Evolutionary conservation across 2,113 vertebrate genomes (phyloP).

Genomic region (Sylvicapra grimmia): DNA sequence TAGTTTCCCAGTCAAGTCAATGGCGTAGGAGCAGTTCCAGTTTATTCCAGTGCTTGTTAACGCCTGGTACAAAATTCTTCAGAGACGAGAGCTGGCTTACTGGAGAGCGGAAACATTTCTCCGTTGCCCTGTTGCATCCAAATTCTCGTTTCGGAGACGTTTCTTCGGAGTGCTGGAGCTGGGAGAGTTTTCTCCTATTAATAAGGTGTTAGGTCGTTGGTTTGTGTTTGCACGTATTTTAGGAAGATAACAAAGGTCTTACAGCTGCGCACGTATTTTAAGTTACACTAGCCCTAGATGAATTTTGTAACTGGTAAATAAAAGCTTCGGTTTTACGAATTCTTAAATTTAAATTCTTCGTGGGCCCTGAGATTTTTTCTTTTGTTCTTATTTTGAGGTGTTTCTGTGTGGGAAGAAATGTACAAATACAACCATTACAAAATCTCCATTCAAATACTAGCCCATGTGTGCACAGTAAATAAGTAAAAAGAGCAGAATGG

Average conservation of each 20-base stretch:
- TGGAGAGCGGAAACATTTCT: background rate
- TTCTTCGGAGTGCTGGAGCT: background rate
- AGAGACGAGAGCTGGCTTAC: slow-evolving; percentile 42
- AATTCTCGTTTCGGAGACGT: background rate
- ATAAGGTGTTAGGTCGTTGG: background rate
- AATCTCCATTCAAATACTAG: background rate
- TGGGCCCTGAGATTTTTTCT: background rate
- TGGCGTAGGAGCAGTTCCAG: background rate
- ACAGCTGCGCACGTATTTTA: background rate
- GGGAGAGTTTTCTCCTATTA: background rate
- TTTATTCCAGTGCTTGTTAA: background rate
- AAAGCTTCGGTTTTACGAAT: slow-evolving; percentile 61
- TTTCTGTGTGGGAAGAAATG: background rate
- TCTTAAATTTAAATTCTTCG: slow-evolving; percentile 32
- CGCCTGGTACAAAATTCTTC: slow-evolving; percentile 66
- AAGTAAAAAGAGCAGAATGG: background rate
- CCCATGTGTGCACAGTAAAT: background rate
- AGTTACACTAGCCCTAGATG: background rate
- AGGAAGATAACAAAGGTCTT: background rate
- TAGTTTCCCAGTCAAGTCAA: background rate
- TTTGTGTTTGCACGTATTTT: background rate
- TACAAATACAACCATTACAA: background rate
- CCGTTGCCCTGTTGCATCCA: slow-evolving; percentile 49
- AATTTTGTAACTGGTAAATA: background rate
- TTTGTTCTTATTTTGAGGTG: background rate